phyloP scores from a whole-genome alignment of 2,888 invertebrate genomes.

The Quadroppia sp. region DNA sequence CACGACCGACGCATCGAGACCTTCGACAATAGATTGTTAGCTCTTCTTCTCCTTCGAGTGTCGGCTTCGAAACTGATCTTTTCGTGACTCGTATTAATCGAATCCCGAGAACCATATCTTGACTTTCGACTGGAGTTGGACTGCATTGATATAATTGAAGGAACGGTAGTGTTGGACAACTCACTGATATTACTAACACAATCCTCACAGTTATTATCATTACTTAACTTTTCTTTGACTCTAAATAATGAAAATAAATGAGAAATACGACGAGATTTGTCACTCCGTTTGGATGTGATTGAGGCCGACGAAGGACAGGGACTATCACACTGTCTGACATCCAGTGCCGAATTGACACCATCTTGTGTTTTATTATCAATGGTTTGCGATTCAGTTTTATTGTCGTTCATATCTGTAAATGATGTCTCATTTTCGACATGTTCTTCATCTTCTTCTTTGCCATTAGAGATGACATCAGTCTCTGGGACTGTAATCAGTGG shows the following conservation, averaged over 20 bases:
- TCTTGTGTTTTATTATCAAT: neutral
- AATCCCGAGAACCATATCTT: slow-evolving; percentile 15
- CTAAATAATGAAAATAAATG: slow-evolving; percentile 21
- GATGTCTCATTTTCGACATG: neutral
- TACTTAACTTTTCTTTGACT: neutral
- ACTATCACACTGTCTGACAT: neutral
- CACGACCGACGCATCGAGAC: slow-evolving; percentile 15
- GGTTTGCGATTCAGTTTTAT: neutral
- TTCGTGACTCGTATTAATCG: neutral
- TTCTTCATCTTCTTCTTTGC: neutral
- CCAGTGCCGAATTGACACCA: neutral
- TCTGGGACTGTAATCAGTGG: slow-evolving; percentile 25
- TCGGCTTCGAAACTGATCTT: slow-evolving; percentile 23
- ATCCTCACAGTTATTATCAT: slow-evolving; percentile 8
- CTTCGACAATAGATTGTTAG: slow-evolving; percentile 9
- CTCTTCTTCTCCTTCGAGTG: slow-evolving; percentile 19
- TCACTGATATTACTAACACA: slow-evolving; percentile 31
- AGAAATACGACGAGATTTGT: slow-evolving; percentile 4
- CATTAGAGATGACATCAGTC: slow-evolving; percentile 3
- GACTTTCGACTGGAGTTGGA: neutral
- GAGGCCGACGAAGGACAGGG: slow-evolving; percentile 25
- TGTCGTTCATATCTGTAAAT: slow-evolving; percentile 14
- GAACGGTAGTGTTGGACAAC: slow-evolving; percentile 2
- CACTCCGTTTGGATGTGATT: slow-evolving; percentile 21
- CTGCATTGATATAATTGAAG: neutral